These are phyloP conservation scores for Magallana angulata DNA, from an alignment of 1,140 invertebrate genomes.

Conservation along the genomic window DNA sequence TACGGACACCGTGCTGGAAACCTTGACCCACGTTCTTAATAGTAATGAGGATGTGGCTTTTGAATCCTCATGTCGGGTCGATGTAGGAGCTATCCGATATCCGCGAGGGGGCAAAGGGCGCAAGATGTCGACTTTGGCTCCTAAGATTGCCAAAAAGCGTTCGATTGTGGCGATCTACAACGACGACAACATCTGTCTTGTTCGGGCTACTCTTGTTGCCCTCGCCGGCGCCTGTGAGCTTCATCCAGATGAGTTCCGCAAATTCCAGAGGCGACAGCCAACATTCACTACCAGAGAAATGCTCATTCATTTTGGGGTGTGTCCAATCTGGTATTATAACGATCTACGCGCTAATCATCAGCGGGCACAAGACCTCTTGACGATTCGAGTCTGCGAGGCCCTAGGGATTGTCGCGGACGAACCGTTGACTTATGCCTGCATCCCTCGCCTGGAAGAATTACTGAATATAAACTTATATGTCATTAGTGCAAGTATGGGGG, in stretches of 20 bases:
- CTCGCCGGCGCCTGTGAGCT: not conserved
- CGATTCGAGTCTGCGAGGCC: not conserved
- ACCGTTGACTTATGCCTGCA: conserved; percentile 23
- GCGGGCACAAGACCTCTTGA: not conserved
- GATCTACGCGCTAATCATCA: not conserved
- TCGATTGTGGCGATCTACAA: conserved; percentile 1
- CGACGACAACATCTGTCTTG: conserved; percentile 38
- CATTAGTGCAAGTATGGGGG: conserved; percentile 14
- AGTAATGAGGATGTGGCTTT: not conserved
- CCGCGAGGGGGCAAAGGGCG: not conserved
- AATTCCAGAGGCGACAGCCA: not conserved
- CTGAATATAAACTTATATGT: conserved; percentile 46
- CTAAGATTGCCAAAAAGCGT: conserved; percentile 9
- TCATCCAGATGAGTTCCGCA: not conserved
- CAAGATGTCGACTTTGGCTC: not conserved
- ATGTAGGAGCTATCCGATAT: not conserved
- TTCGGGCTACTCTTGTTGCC: not conserved
- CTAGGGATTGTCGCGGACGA: not conserved
- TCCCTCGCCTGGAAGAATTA: conserved; percentile 33
- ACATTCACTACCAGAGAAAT: not conserved
- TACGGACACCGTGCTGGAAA: not conserved
- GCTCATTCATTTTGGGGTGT: conserved; percentile 9
- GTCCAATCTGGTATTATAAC: conserved; percentile 2
- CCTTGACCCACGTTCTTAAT: not conserved
- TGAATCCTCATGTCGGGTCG: not conserved